Evolutionary conservation across 2,797 vertebrate genomes (phyloP), one percentile per base, ranked within the genome.

Genomic region (Eidolon dupreanum): DNA sequence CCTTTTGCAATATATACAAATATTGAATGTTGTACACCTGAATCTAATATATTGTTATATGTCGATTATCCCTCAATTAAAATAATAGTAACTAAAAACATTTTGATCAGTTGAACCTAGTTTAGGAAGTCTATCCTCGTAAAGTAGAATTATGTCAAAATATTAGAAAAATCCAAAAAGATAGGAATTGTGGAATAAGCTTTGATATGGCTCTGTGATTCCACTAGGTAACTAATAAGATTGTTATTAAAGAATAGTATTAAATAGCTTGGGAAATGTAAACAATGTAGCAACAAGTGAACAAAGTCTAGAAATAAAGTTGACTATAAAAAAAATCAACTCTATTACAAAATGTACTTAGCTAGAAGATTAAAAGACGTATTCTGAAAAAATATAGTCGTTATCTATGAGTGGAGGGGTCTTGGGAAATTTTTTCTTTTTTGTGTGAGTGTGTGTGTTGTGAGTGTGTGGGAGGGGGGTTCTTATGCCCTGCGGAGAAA

Each of bases 271-370:
- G 19, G 55, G 33, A 59, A 77, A 38, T 24, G 7, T 3, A 38
- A 73, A 66, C 20, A 41, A 22, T 10, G 2, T 77, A 33, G 55
- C 55, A 33, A 31, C 16, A 33, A 75, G 43, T 74, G 22, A 90
- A 86, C 33, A 53, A 78, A 20, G 15, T 49, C 61, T 70, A 61
- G 85, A 93, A 66, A 79, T 53, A 63, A 82, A 95, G 86, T 49
- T 43, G 36, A 33, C 57, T 26, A 12, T 70, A 43, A 79, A 77
- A 77, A 87, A 88, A 55, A 22, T 75, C 12, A 63, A 31, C 12
- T 36, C 28, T 83, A 12, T 86, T 66, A 38, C 11, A 73, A 75
- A 75, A 51, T 66, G 38, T 57, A 28, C 55, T 73, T 63, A 71
- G 28, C 17, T 41, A 16, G 49, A 81, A 24, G 33, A 73, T 55